These are phyloP conservation scores for Tamandua tetradactyla DNA, from an alignment of 2,797 vertebrate genomes.

Conservation along the genomic window DNA sequence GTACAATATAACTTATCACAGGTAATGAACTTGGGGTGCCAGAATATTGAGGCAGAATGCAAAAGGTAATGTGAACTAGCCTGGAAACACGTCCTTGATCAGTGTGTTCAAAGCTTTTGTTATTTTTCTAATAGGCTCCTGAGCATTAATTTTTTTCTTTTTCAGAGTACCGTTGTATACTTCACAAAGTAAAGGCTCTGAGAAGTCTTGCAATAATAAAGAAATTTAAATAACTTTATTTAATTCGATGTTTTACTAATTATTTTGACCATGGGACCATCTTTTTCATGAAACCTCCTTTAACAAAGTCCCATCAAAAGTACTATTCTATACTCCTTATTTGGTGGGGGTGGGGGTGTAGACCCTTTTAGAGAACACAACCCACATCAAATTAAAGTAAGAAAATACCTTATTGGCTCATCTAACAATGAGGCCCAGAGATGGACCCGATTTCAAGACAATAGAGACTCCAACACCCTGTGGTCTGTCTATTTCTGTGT, in stretches of 20 bases:
- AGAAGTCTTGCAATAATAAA: background rate
- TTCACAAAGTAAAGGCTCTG: background rate
- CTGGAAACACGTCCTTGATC: background rate
- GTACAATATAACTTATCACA: fast-evolving
- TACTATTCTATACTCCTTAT: background rate
- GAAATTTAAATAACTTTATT: background rate
- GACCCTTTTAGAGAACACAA: background rate
- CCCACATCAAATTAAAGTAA: background rate
- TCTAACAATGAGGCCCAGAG: background rate
- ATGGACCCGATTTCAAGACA: background rate
- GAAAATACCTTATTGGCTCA: background rate
- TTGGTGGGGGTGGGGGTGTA: background rate
- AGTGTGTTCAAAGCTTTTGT: background rate
- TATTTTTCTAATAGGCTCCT: background rate
- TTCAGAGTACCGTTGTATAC: background rate
- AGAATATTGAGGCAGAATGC: background rate
- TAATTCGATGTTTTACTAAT: background rate
- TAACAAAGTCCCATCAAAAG: background rate
- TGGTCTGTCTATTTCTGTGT: no score
- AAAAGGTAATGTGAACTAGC: background rate
- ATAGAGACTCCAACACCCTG: background rate
- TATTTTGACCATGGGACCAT: background rate
- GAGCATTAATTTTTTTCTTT: background rate
- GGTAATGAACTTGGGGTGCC: background rate
- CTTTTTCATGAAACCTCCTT: background rate